A percentile compares a stretch with the other conserved stretches of the same genome.
phyloP scores from a whole-genome alignment of 2,888 invertebrate species.

The Leptopterna dolabrata region DNA sequence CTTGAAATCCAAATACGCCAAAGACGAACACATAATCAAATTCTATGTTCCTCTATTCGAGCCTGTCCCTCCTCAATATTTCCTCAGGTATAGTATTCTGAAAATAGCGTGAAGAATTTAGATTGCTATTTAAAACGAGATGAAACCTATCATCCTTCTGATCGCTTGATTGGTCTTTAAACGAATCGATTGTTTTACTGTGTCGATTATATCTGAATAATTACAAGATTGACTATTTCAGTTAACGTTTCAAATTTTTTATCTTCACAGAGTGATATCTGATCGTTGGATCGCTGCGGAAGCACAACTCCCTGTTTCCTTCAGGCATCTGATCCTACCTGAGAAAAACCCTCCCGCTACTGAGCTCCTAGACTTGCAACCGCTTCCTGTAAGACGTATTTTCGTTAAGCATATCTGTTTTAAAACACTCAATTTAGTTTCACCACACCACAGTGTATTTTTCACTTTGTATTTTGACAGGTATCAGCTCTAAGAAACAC shows the following conservation, averaged over 20 bases:
- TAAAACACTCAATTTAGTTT: no score
- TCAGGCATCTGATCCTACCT: constrained; percentile 95
- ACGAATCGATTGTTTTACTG: no score
- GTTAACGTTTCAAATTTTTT: no score
- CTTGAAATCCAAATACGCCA: constrained; percentile 91
- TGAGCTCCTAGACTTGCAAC: constrained; percentile 95
- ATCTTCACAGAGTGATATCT: constrained; percentile 76
- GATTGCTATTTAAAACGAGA: no score
- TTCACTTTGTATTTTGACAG: constrained; percentile 53
- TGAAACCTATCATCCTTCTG: no score
- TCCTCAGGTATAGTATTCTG: constrained; percentile 71
- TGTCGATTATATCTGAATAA: no score
- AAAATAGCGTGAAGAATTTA: no score
- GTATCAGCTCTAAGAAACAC: constrained; percentile 90
- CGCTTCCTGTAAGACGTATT: constrained; percentile 76
- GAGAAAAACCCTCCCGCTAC: constrained; percentile 99
- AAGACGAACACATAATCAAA: constrained; percentile 95
- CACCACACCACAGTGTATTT: background rate
- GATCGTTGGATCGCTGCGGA: constrained; percentile 95
- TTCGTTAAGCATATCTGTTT: no score
- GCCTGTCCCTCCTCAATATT: constrained; percentile 98
- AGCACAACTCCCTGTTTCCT: constrained; percentile 95
- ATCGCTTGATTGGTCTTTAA: no score
- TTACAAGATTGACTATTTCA: no score
- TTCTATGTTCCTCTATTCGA: constrained; percentile 99